Base-by-base conservation (phyloP, 1,140 invertebrate species). In the Drosophila lacertosa region DNA sequence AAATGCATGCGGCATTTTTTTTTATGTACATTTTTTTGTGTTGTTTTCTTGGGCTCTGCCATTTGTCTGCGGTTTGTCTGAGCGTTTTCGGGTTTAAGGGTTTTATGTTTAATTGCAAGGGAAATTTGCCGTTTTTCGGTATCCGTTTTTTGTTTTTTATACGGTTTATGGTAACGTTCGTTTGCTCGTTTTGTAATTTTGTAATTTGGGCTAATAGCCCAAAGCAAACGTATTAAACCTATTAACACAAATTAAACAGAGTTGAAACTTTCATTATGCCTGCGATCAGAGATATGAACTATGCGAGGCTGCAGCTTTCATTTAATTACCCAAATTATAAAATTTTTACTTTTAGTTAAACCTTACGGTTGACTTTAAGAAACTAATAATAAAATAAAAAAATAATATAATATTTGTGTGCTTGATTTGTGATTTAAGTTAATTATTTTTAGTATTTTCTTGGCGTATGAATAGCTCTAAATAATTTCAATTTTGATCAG, bases 21-120 rank as follows among this genome's bases (percentile, higher is more conserved):
- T 47, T 13, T 45, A 45, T 42, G 4, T n/a, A 6, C 32, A 0
- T 51, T 10, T 51, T 42, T 24, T 62, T 62, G 13, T 11, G 18
- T 22, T 39, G 20, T 42, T n/a, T 35, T 32, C 33, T 16, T 16
- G 33, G 35, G 33, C 33, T 13, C 20, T 50, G 58, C 58, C 42
- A 69, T 69, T 65, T 64, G 67, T 70, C 67, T 70, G 67, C 67
- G 67, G 67, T 50, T 70, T 70, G 67, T 70, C 67, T 70, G 67
- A 64, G 67, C 35, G 29, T 20, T 57, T 63, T 57, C 33, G 44
- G 26, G 54, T 53, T 33, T 18, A 32, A 3, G 33, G 33, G n/a
- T 48, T 59, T 60, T 70, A 40, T 70, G 67, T 65, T 70, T 70
- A 70, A 70, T 70, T 70, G 67, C 59, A 70, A 50, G 47, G 60